Evolutionary conservation across 2,797 vertebrate genomes (phyloP), one percentile per base, ranked within the genome.

Genomic region (Poeciliopsis turneri): DNA sequence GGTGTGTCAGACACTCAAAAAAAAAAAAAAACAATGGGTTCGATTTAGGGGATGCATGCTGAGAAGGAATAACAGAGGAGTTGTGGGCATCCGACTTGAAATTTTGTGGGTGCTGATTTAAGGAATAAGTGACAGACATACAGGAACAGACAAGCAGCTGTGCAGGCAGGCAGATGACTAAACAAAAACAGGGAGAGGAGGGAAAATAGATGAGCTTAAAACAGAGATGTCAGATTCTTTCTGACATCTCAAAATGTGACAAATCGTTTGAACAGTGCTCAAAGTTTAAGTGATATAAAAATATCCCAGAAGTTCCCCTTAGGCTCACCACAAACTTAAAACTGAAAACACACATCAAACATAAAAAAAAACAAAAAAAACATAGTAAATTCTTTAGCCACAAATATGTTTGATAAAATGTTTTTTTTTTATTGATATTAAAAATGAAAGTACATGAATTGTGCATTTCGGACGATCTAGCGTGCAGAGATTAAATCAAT

Each of bases 361-460:
- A 45, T 18, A 4, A 9, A 76, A 78, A 20, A 77, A 77, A 49
- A 20, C 23, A 23, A 33, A 25, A 70, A 43, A 69, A 49, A 84
- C 84, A 79, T 79, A 90, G 88, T 77, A 80, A 84, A 82, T 87
- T 43, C 81, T 83, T 80, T 57, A 88, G 78, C 82, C 90, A 36
- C n/a, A 45, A 57, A 74, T 89, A 89, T 79, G 87, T 95, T 96
- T 93, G 94, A 96, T 96, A 96, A 96, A 96, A 95, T 96, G 95
- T 90, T 94, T 95, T 91, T 93, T n/a, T 96, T 94, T 96, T 96
- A 96, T 96, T 96, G 95, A 95, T 96, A 96, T 95, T 96, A 95
- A 95, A 96, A 96, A 96, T 95, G 94, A 96, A 96, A 95, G 95
- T 96, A 96, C 95, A 96, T 96, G 94, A 94, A 95, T 95, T 96